Evolutionary conservation across 2,888 invertebrate genomes (phyloP).

Genomic region (Drosophila putrida): DNA sequence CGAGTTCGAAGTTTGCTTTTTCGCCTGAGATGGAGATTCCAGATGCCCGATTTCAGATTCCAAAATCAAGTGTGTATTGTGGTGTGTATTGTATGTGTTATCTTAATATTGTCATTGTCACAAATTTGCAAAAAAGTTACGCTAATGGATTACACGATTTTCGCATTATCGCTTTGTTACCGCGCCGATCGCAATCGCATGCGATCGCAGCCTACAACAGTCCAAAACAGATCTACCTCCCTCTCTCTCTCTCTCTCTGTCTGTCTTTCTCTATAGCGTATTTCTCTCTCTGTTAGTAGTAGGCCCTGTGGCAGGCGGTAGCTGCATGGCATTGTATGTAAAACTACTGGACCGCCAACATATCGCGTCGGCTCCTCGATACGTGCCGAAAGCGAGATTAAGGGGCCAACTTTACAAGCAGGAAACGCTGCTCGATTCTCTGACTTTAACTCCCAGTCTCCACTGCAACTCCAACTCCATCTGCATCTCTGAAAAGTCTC

Average conservation of each 20-base stretch:
- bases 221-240: constrained; percentile 6
- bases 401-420: constrained; percentile 75
- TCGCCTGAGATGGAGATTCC: not conserved
- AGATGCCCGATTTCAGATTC: not conserved
- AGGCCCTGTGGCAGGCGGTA: constrained; percentile 49
- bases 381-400: constrained; percentile 74
- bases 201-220: constrained; percentile 67
- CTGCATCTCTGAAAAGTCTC: not conserved
- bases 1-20: not conserved
- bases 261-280: not conserved
- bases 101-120: constrained; percentile 86
- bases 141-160: constrained; percentile 86
- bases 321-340: constrained; percentile 74
- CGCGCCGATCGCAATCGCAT: constrained; percentile 79
- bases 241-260: constrained; percentile 3
- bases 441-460: constrained; percentile 1
- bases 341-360: constrained; percentile 74
- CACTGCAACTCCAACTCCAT: not conserved
- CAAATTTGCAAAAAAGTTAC: constrained; percentile 85
- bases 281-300: constrained; percentile 1
- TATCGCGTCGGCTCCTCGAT: constrained; percentile 58
- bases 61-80: constrained; percentile 31
- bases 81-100: constrained; percentile 71
- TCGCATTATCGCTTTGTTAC: constrained; percentile 86
- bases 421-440: constrained; percentile 58